These are phyloP conservation scores for Paelopatides confundens DNA, from an alignment of 53 echinoderm and acorn worm species.

Conservation along the genomic window DNA sequence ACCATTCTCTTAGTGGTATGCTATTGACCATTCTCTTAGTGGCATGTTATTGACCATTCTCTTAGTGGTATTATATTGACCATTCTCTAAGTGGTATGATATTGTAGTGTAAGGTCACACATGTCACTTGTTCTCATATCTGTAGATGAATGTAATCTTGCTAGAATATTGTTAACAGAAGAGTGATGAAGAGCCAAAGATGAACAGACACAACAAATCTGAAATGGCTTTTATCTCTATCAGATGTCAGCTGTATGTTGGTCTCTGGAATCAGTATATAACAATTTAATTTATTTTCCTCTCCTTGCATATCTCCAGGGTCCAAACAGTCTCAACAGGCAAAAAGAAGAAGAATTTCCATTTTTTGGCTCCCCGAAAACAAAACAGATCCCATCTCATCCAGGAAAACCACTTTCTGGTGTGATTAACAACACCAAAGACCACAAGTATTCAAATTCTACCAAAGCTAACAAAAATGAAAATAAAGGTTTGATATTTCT, in stretches of 20 bases:
- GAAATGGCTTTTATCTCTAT: no score
- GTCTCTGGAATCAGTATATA: not conserved
- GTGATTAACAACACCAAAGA: conserved; percentile 86
- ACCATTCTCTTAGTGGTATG: no score
- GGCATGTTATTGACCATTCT: no score
- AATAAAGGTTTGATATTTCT: no score
- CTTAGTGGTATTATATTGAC: no score
- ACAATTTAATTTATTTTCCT: not conserved
- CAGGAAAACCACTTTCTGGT: conserved; percentile 19
- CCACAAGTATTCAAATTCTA: conserved; percentile 77
- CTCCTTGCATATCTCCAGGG: not conserved
- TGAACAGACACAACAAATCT: no score
- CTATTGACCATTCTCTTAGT: no score
- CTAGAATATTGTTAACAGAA: no score
- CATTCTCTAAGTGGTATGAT: no score
- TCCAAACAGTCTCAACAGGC: conserved; percentile 23
- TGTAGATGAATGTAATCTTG: no score
- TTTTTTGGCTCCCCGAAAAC: conserved; percentile 73
- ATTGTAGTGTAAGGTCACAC: no score
- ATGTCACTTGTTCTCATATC: no score
- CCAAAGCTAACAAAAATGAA: conserved; percentile 7
- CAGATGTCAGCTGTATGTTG: not conserved
- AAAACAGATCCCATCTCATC: not conserved
- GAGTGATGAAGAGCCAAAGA: not conserved
- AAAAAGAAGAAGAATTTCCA: conserved; percentile 73